Evolutionary conservation across 2,113 vertebrate species (phyloP).

Genomic region (Ptilorrhoa leucosticta): DNA sequence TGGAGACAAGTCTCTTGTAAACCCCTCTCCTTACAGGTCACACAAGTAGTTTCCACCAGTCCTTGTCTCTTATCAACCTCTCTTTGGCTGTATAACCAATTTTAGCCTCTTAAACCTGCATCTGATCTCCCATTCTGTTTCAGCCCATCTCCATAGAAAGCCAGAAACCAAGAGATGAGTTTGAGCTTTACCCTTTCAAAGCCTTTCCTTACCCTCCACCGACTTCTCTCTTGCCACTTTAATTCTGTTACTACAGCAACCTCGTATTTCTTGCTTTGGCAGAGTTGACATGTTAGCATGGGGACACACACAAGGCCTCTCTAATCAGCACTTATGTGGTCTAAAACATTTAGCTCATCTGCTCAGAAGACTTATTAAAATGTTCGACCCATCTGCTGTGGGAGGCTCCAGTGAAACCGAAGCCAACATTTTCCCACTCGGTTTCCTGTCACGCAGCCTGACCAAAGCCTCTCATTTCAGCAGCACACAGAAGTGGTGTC

Average conservation of each 20-base stretch:
- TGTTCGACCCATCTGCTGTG: slow-evolving; percentile 18
- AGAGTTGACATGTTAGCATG: not conserved
- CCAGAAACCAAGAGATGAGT: not conserved
- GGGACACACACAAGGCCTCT: slow-evolving; percentile 7
- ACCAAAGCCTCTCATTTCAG: not conserved
- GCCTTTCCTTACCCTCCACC: not conserved
- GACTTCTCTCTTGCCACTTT: not conserved
- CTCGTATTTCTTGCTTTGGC: not conserved
- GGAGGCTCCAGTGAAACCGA: not conserved
- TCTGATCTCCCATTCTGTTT: not conserved
- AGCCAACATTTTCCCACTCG: slow-evolving; percentile 15
- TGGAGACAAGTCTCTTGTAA: not conserved
- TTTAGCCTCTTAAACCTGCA: not conserved
- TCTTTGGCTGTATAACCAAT: not conserved
- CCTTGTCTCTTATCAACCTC: not conserved
- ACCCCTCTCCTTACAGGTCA: not conserved
- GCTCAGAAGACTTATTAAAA: slow-evolving; percentile 36
- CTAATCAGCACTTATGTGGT: slow-evolving; percentile 15
- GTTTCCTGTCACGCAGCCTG: slow-evolving; percentile 31
- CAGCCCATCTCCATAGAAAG: not conserved
- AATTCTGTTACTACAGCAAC: slow-evolving; percentile 47
- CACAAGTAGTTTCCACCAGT: not conserved
- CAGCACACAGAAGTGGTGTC: not conserved
- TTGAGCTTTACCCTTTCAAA: not conserved
- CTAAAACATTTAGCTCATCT: slow-evolving; percentile 54